Conservation (phyloP, 2,797 vertebrate species). For the Bradypodion ventrale region DNA sequence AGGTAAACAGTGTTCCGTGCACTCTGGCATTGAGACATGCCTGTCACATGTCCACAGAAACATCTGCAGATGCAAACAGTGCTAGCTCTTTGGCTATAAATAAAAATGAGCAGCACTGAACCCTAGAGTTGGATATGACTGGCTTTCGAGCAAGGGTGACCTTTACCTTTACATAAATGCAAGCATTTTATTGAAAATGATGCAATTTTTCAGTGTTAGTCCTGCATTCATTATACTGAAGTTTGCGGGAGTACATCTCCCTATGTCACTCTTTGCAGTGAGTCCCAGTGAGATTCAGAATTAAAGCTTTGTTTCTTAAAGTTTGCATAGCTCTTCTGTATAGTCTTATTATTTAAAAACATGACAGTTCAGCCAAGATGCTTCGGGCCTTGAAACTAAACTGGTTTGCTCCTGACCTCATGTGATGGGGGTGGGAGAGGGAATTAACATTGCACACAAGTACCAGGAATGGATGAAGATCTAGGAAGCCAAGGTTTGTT, state of each 20-base stretch:
- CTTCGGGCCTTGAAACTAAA: background rate
- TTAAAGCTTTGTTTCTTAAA: slow-evolving; percentile 14
- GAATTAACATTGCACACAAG: background rate
- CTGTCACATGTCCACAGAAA: too few species aligned
- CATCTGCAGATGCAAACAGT: too few species aligned
- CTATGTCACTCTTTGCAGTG: background rate
- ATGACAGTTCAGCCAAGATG: background rate
- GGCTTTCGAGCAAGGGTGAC: too few species aligned
- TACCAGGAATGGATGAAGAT: background rate
- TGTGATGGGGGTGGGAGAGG: background rate
- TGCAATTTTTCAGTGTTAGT: slow-evolving; percentile 33
- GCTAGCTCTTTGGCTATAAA: too few species aligned
- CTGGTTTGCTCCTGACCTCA: background rate
- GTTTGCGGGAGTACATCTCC: slow-evolving; percentile 18
- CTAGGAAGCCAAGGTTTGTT: background rate
- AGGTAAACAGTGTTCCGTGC: too few species aligned
- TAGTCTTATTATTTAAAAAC: slow-evolving; percentile 37
- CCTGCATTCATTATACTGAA: slow-evolving; percentile 3
- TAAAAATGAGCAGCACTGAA: too few species aligned
- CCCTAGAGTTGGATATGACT: too few species aligned
- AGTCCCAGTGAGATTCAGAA: slow-evolving; percentile 2
- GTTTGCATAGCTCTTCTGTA: slow-evolving; percentile 31
- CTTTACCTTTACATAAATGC: too few species aligned
- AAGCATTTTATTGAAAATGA: slow-evolving; percentile 37
- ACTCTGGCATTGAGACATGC: too few species aligned